phyloP scores from a whole-genome alignment of 2,113 vertebrate genomes.

The Peromyscus maniculatus region DNA sequence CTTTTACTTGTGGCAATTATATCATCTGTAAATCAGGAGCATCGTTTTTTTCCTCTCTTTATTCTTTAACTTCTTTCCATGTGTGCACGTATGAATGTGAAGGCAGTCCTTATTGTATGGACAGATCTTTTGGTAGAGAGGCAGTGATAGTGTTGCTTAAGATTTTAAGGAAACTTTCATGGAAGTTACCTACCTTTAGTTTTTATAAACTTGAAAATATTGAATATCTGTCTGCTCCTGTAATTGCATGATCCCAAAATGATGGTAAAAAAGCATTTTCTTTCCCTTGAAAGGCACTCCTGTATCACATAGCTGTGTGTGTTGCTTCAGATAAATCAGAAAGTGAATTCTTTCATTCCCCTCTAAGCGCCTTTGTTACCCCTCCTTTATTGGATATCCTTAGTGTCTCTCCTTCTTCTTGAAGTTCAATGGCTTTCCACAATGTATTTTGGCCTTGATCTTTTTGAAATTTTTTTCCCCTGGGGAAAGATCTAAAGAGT shows the following conservation, averaged over 20 bases:
- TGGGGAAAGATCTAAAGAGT: slow-evolving; percentile 62
- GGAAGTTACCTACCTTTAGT: not conserved
- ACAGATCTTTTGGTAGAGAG: not conserved
- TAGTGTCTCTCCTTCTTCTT: slow-evolving; percentile 45
- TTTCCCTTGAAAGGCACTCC: not conserved
- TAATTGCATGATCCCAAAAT: not conserved
- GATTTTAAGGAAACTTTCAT: slow-evolving; percentile 1
- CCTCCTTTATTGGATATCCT: slow-evolving; percentile 8
- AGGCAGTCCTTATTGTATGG: not conserved
- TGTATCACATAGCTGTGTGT: not conserved
- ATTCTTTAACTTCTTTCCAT: not conserved
- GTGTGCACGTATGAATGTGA: not conserved
- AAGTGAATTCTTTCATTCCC: slow-evolving; percentile 27
- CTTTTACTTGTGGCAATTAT: not conserved
- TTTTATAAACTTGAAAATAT: not conserved
- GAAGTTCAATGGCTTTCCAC: slow-evolving; percentile 63
- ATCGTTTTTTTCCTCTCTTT: not conserved
- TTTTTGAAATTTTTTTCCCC: slow-evolving; percentile 38
- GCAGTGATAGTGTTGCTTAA: not conserved
- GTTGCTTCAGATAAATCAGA: slow-evolving; percentile 56
- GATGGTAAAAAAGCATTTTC: not conserved
- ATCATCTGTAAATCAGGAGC: not conserved
- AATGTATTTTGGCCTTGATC: slow-evolving; percentile 66
- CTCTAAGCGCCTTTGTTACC: not conserved
- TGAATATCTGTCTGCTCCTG: slow-evolving; percentile 27